Conservation (phyloP, 2,113 vertebrate species). For the human (Homo sapiens) region DNA sequence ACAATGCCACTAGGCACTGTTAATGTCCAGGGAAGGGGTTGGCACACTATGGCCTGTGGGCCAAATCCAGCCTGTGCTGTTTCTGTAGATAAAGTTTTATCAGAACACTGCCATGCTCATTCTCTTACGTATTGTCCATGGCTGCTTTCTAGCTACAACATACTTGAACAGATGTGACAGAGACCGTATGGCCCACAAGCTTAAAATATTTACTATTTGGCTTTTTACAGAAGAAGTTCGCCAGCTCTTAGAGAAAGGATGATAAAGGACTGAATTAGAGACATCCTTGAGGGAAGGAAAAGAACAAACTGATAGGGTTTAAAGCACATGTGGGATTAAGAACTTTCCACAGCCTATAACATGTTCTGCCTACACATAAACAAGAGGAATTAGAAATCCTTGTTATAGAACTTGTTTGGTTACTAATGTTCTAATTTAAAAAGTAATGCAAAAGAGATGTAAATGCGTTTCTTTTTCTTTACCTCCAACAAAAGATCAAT, state of each 20-base stretch:
- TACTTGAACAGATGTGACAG: background rate
- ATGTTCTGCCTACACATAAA: background rate
- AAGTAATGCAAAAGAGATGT: background rate
- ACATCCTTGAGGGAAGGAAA: background rate
- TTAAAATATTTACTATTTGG: background rate
- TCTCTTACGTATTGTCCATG: background rate
- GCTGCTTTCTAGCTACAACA: background rate
- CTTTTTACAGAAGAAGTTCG: background rate
- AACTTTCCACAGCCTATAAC: background rate
- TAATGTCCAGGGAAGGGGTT: background rate
- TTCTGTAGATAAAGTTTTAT: background rate
- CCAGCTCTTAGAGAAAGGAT: background rate
- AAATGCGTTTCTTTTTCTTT: conserved; percentile 44
- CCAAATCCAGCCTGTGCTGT: background rate
- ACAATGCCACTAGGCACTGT: accelerated
- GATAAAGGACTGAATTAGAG: background rate
- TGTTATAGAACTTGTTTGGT: background rate
- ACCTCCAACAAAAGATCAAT: conserved; percentile 98
- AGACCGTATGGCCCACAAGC: background rate
- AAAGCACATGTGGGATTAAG: background rate
- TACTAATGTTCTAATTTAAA: background rate
- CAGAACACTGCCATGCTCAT: background rate
- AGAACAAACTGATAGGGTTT: background rate
- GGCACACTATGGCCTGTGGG: too few species aligned
- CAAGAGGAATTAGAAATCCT: background rate